Conservation (phyloP, 2,113 vertebrate species). For the Poeciliopsis retropinna region DNA sequence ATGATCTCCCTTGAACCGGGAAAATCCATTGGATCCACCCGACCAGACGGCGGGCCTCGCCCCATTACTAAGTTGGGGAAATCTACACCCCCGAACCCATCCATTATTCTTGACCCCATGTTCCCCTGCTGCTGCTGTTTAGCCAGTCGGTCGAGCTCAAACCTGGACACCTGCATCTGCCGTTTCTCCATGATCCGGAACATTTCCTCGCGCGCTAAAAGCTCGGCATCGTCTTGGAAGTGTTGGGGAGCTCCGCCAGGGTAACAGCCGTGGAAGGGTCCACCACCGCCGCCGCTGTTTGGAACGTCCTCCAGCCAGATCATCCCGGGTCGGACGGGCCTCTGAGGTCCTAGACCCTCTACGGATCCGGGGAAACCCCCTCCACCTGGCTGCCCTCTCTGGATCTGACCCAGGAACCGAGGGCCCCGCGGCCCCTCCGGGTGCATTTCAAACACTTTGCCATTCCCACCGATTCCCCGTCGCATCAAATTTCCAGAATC, state of each 20-base stretch:
- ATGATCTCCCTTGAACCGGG: constrained; percentile 86
- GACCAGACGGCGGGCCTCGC: constrained; percentile 59
- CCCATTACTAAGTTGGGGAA: constrained; percentile 73
- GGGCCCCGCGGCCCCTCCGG: constrained; percentile 80
- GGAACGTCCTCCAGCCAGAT: constrained; percentile 92
- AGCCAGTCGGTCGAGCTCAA: constrained; percentile 82
- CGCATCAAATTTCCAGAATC: constrained; percentile 78
- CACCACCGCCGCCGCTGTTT: constrained; percentile 82
- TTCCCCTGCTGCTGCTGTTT: constrained; percentile 87
- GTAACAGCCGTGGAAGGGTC: constrained; percentile 83
- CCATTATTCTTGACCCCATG: constrained; percentile 77
- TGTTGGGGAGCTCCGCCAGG: constrained; percentile 77
- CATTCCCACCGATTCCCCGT: constrained; percentile 73
- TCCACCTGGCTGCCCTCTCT: constrained; percentile 84
- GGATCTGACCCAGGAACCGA: constrained; percentile 80
- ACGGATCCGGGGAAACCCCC: constrained; percentile 88
- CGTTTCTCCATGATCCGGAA: constrained; percentile 91
- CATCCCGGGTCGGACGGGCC: constrained; percentile 86
- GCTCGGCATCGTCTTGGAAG: constrained; percentile 86
- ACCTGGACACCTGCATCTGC: constrained; percentile 86
- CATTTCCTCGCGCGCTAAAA: constrained; percentile 90
- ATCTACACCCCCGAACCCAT: constrained; percentile 72
- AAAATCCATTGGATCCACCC: constrained; percentile 87
- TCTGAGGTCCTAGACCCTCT: constrained; percentile 87
- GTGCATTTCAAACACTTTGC: constrained; percentile 78